Evolutionary conservation across 2,797 vertebrate genomes (phyloP).

Genomic region (Girardinus metallicus): DNA sequence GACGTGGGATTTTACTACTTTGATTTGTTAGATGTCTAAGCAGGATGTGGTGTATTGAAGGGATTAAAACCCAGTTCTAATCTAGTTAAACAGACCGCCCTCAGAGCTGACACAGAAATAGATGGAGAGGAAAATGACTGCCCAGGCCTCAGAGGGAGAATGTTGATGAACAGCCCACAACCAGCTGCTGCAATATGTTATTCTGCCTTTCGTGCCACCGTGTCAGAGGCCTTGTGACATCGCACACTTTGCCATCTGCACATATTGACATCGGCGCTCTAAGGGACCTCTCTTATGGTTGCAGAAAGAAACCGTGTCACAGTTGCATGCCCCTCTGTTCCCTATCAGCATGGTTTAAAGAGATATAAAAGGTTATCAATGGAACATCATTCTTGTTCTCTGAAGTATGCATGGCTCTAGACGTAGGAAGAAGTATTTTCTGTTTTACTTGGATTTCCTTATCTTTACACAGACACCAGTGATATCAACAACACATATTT

Average conservation of each 20-base stretch:
- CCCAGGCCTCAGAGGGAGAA: constrained; percentile 50
- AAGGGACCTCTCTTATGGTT: constrained; percentile 45
- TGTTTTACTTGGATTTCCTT: constrained; percentile 3
- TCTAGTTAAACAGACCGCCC: constrained; percentile 68
- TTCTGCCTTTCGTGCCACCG: constrained; percentile 51
- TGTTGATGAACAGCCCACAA: constrained; percentile 61
- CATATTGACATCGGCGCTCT: constrained; percentile 53
- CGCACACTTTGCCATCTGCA: constrained; percentile 58
- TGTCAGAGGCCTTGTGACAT: constrained; percentile 61
- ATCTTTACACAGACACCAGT: constrained; percentile 6
- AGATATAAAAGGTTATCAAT: constrained; percentile 14
- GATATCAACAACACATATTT: constrained; percentile 20
- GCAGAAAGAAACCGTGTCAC: constrained; percentile 16
- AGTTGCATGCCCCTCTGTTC: neutral
- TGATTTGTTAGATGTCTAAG: constrained; percentile 51
- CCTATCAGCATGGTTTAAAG: constrained; percentile 5
- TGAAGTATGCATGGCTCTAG: neutral
- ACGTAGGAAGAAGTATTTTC: neutral
- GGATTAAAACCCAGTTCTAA: constrained; percentile 62
- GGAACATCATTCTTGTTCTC: constrained; percentile 8
- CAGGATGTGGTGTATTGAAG: constrained; percentile 55
- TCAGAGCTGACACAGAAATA: constrained; percentile 49
- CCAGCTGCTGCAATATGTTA: constrained; percentile 66
- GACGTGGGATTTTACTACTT: constrained; percentile 34
- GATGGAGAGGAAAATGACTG: constrained; percentile 50